Conservation (phyloP, 2,113 vertebrate genomes). For the Scortum barcoo region DNA sequence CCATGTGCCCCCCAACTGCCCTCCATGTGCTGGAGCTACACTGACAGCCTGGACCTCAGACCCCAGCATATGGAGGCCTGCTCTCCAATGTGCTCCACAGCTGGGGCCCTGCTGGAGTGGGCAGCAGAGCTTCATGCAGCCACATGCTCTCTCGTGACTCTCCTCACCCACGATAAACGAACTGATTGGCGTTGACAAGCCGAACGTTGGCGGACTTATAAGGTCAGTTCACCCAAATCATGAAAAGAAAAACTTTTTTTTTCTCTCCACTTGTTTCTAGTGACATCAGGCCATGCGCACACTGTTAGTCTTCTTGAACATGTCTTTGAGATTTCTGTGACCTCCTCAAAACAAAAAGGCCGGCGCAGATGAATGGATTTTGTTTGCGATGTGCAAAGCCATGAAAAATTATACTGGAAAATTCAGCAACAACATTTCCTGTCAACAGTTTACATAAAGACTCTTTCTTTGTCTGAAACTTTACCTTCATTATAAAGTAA, state of each 20-base stretch:
- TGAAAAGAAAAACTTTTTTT: not conserved
- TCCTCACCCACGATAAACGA: not conserved
- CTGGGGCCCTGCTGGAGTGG: slow-evolving; percentile 72
- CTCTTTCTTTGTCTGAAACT: slow-evolving; percentile 8
- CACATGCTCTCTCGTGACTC: slow-evolving; percentile 43
- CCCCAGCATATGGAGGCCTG: slow-evolving; percentile 82
- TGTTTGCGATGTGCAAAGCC: not conserved
- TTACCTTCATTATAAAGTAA: not conserved
- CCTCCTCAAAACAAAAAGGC: not conserved
- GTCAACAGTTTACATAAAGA: not conserved
- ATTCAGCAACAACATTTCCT: not conserved
- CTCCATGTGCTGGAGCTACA: slow-evolving; percentile 73
- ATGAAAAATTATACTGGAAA: not conserved
- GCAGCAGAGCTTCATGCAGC: slow-evolving; percentile 43
- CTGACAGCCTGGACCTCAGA: slow-evolving; percentile 80
- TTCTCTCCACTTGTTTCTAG: not conserved
- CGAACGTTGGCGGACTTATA: not conserved
- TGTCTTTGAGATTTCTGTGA: not conserved
- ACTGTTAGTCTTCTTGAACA: not conserved
- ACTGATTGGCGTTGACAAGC: not conserved
- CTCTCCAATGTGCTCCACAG: slow-evolving; percentile 75
- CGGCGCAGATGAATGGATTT: not conserved
- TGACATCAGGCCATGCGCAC: not conserved
- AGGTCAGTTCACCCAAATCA: not conserved
- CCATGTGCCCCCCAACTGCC: slow-evolving; percentile 74